Evolutionary conservation across 2,113 vertebrate genomes (phyloP).

Genomic region (Salvelinus sp.): DNA sequence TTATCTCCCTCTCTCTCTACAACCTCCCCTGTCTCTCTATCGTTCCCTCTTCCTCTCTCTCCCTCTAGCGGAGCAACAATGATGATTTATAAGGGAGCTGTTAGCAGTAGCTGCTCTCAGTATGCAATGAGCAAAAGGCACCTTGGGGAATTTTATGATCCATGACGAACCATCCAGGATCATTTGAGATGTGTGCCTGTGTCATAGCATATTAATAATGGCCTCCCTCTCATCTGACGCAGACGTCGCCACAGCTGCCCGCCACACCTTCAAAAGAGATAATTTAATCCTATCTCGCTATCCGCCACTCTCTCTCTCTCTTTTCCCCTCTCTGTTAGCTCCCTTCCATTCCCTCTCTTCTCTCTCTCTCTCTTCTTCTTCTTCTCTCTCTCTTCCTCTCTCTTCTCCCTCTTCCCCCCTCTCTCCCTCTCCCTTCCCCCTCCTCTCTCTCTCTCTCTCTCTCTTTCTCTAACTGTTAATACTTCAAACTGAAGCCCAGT

Average conservation of each 20-base stretch:
- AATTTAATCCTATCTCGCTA: slow-evolving; percentile 65
- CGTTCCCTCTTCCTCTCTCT: not conserved
- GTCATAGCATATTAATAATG: slow-evolving; percentile 77
- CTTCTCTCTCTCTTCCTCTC: not conserved
- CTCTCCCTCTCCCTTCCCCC: too few relatives aligned
- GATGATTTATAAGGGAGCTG: slow-evolving; percentile 65
- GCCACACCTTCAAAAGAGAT: slow-evolving; percentile 64
- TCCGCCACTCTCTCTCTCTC: slow-evolving; percentile 15
- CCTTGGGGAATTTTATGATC: slow-evolving; percentile 78
- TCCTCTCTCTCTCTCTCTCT: not conserved
- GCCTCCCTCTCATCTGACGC: slow-evolving; percentile 69
- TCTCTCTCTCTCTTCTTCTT: not conserved
- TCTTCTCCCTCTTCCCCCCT: too few relatives aligned
- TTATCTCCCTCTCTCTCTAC: too few relatives aligned
- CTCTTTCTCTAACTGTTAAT: slow-evolving; percentile 43
- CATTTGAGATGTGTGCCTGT: slow-evolving; percentile 70
- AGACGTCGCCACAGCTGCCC: slow-evolving; percentile 31
- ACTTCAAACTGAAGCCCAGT: slow-evolving; percentile 51
- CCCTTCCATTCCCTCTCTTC: too few relatives aligned
- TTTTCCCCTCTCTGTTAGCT: too few relatives aligned
- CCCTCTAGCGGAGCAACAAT: slow-evolving; percentile 29
- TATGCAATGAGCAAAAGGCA: slow-evolving; percentile 70
- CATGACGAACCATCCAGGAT: slow-evolving; percentile 69
- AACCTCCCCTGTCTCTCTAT: too few relatives aligned
- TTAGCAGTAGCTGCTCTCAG: slow-evolving; percentile 48